phyloP scores from a whole-genome alignment of 2,797 vertebrate species.

The Loriculus beryllinus region DNA sequence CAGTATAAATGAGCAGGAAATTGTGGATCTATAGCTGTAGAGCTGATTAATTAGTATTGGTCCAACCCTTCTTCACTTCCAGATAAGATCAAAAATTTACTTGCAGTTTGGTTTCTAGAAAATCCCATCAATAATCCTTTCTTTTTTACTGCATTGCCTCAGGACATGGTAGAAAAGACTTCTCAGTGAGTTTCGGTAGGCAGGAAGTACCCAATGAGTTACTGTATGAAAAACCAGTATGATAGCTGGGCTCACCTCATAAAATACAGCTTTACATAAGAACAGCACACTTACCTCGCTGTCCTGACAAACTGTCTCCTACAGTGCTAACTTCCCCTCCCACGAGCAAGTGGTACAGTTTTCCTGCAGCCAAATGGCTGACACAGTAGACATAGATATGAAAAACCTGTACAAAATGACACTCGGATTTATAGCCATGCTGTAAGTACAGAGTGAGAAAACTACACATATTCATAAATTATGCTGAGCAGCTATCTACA shows the following conservation, averaged over 20 bases:
- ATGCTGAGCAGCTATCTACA: neutral
- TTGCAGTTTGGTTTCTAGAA: constrained; percentile 21
- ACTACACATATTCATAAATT: neutral
- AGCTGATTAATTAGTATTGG: neutral
- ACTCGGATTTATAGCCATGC: neutral
- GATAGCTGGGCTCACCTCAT: neutral
- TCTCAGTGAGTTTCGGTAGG: accelerated
- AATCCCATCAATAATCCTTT: neutral
- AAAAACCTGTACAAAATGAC: neutral
- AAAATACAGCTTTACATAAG: neutral
- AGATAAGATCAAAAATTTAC: constrained; percentile 14
- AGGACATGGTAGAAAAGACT: neutral
- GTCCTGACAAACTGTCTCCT: neutral
- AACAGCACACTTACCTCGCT: neutral
- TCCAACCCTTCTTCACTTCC: neutral
- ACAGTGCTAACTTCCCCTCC: neutral
- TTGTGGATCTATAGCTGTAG: neutral
- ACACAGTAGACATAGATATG: neutral
- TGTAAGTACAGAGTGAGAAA: neutral
- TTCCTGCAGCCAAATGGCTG: constrained; percentile 4
- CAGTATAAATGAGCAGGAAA: neutral
- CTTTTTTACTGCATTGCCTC: neutral
- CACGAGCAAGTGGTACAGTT: neutral
- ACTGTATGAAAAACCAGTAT: neutral
- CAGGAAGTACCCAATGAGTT: neutral